phyloP scores from a whole-genome alignment of 1,140 invertebrate genomes.

The Hermetia illucens region DNA sequence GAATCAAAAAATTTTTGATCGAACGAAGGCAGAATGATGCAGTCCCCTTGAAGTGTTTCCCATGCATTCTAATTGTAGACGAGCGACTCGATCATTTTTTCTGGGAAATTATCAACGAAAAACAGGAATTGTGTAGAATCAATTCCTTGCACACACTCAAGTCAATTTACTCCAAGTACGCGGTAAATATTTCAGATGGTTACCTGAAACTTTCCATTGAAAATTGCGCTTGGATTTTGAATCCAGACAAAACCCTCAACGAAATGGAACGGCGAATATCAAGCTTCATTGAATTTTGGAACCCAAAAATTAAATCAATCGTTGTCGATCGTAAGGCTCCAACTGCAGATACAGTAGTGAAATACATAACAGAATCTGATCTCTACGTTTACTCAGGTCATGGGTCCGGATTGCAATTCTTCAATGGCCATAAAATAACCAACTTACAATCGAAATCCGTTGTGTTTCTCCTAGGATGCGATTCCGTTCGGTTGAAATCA shows the following conservation, averaged over 20 bases:
- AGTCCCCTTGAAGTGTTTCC: slow-evolving; percentile 4
- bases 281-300: slow-evolving; percentile 23
- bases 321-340: not conserved
- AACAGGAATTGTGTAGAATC: slow-evolving; percentile 20
- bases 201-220: slow-evolving; percentile 14
- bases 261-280: slow-evolving; percentile 20
- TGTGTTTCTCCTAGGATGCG: slow-evolving; percentile 26
- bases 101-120: slow-evolving; percentile 20
- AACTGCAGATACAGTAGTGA: not conserved
- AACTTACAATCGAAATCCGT: slow-evolving; percentile 16
- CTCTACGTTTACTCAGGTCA: slow-evolving; percentile 19
- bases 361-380: slow-evolving; percentile 1
- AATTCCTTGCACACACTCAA: slow-evolving; percentile 21
- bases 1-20: not conserved
- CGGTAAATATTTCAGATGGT: slow-evolving; percentile 13
- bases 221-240: slow-evolving; percentile 15
- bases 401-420: slow-evolving; percentile 24
- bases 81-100: slow-evolving; percentile 26
- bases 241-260: slow-evolving; percentile 22
- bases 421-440: slow-evolving; percentile 16
- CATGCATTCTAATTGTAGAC: slow-evolving; percentile 22
- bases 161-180: slow-evolving; percentile 15
- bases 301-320: slow-evolving; percentile 5
- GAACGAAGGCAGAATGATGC: not conserved
- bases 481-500: slow-evolving; percentile 20